Evolutionary conservation across 2,113 vertebrate genomes (phyloP).

Genomic region (Amazona guildingii): DNA sequence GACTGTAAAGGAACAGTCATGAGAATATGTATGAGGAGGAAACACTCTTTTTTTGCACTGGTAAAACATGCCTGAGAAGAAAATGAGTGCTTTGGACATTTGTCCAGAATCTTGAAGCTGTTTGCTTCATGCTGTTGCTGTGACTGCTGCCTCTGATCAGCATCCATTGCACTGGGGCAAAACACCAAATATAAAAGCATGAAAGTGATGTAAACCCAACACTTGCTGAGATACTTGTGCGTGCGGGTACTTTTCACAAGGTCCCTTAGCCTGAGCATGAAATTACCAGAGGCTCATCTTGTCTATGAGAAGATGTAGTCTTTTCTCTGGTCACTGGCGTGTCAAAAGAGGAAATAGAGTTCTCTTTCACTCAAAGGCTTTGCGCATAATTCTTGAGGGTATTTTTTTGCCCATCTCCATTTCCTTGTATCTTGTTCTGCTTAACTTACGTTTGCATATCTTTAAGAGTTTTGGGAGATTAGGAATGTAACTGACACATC

Average conservation of each 20-base stretch:
- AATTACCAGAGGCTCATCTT: background rate
- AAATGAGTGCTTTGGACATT: background rate
- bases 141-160: background rate
- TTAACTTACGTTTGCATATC: background rate
- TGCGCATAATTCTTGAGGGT: background rate
- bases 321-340: background rate
- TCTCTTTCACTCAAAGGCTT: background rate
- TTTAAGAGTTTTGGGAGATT: background rate
- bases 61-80: background rate
- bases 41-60: background rate
- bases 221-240: background rate
- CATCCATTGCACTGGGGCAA: background rate
- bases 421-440: background rate
- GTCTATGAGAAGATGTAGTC: background rate
- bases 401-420: rapidly evolving
- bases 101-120: background rate
- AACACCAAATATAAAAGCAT: background rate
- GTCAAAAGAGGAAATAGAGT: background rate
- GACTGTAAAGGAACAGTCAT: background rate
- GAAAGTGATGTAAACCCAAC: background rate
- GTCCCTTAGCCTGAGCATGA: background rate
- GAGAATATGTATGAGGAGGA: background rate
- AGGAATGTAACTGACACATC: background rate
- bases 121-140: background rate
- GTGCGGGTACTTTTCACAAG: background rate